A percentile compares a stretch with the other conserved stretches of the same genome.
Conservation (phyloP, 2,888 invertebrate genomes). For the Nephrotoma guestfalica region DNA sequence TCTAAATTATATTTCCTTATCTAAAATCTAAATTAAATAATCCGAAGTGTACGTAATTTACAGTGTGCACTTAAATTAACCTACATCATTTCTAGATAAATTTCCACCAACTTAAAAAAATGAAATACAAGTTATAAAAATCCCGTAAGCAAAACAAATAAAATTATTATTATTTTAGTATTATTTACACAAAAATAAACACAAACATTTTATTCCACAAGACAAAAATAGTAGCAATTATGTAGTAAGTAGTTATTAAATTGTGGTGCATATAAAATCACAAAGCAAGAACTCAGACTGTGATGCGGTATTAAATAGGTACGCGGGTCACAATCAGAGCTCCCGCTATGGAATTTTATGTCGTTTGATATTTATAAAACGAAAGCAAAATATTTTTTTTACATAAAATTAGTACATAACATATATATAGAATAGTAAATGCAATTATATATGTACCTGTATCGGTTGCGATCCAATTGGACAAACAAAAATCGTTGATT, state of each 20-base stretch:
- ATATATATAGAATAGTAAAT: neutral
- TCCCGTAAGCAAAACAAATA: neutral
- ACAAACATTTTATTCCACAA: neutral
- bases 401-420: neutral
- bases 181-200: neutral
- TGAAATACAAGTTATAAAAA: neutral
- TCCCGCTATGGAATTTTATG: constrained; percentile 38
- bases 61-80: neutral
- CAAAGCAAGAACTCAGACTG: constrained; percentile 92
- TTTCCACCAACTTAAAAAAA: neutral
- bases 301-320: constrained; percentile 54
- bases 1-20: no score
- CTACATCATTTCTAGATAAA: neutral
- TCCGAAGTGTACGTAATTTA: neutral
- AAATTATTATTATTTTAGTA: neutral
- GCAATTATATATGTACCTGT: neutral
- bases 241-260: neutral
- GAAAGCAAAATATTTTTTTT: neutral
- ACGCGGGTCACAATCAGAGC: constrained; percentile 72
- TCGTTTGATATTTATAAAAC: neutral
- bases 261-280: constrained; percentile 25
- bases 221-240: neutral
- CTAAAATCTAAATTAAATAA: no score
- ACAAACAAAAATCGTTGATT: neutral
- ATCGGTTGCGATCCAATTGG: neutral